Percentiles rank a stretch among this genome's conserved stretches.
These are phyloP conservation scores for Gymnothorax javanicus DNA, from an alignment of 2,797 vertebrate species.

Conservation along the genomic window DNA sequence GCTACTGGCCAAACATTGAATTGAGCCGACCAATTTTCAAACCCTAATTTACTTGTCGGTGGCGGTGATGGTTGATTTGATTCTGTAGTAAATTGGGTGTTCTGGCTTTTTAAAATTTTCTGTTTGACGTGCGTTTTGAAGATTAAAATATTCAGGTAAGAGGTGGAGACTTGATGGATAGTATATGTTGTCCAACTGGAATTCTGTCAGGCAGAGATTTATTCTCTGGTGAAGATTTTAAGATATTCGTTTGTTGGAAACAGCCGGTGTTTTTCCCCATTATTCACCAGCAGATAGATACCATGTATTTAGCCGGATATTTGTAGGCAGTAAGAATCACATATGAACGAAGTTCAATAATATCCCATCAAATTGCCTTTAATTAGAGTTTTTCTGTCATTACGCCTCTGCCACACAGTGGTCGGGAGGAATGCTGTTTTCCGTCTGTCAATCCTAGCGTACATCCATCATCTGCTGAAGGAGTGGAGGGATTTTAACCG, in stretches of 20 bases:
- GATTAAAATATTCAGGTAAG: not conserved
- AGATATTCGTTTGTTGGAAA: not conserved
- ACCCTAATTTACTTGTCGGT: not conserved
- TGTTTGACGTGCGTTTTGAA: not conserved
- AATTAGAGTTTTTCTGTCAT: not conserved
- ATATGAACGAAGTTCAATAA: not conserved
- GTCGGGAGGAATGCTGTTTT: no score
- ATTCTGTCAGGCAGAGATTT: not conserved
- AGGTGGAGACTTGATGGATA: not conserved
- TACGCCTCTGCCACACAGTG: no score
- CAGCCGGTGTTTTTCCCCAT: not conserved
- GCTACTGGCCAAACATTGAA: not conserved
- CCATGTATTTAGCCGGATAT: not conserved
- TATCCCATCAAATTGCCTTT: not conserved
- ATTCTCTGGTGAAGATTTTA: not conserved
- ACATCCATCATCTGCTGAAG: no score
- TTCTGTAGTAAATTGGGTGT: not conserved
- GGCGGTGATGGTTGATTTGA: not conserved
- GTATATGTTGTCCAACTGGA: not conserved
- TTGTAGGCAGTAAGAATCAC: not conserved
- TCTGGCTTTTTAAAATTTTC: not conserved
- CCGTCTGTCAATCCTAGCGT: no score
- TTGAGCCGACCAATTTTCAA: not conserved
- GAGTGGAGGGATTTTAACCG: no score
- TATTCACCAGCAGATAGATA: not conserved